Conservation (phyloP, 2,113 vertebrate genomes). For the Myrmecobius fasciatus region DNA sequence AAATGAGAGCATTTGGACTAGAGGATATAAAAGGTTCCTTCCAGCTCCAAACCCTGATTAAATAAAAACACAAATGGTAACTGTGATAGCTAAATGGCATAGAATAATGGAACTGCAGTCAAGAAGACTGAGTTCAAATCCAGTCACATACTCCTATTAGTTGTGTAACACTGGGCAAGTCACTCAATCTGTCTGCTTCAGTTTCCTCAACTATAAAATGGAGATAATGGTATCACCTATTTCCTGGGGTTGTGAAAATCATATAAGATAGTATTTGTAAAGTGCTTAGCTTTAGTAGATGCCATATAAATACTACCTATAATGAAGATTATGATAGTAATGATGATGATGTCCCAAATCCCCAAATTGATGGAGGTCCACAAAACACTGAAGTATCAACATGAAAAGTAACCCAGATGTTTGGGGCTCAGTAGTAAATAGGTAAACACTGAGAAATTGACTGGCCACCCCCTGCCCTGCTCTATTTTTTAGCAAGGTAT, state of each 20-base stretch:
- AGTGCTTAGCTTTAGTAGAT: not conserved
- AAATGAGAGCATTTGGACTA: not conserved
- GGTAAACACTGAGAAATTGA: not conserved
- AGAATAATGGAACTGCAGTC: not conserved
- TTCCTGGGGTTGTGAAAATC: not conserved
- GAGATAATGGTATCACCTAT: not conserved
- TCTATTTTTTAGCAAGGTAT: not conserved
- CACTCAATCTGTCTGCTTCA: not conserved
- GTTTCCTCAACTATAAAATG: not conserved
- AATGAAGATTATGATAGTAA: not conserved
- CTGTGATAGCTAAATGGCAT: not conserved
- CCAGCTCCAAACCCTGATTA: not conserved
- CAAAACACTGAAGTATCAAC: not conserved
- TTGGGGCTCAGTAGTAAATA: not conserved
- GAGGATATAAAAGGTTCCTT: not conserved
- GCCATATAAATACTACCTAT: not conserved
- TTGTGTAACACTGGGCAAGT: not conserved
- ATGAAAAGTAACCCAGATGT: not conserved
- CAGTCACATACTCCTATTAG: not conserved
- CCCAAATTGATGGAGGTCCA: not conserved
- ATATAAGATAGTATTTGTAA: not conserved
- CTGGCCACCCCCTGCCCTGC: not conserved
- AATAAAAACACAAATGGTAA: not conserved
- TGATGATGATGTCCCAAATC: not conserved
- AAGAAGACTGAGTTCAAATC: not conserved